A percentile compares a stretch with the other conserved stretches of the same genome.
Evolutionary conservation across 2,797 vertebrate species (phyloP).

Genomic region (Rhabdomys pumilio): DNA sequence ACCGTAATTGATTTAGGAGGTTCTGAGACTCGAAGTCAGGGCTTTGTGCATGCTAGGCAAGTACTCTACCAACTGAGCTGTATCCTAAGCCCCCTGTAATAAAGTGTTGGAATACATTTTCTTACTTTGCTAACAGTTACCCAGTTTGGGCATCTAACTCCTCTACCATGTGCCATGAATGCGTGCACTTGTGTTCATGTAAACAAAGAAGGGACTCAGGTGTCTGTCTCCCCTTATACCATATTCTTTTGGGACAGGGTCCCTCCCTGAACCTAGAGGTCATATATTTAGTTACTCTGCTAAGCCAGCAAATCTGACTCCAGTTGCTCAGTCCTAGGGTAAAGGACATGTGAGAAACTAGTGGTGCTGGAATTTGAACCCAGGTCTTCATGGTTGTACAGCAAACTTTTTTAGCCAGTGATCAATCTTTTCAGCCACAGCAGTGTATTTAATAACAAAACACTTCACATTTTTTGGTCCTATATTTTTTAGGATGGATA

Average conservation of each 20-base stretch:
- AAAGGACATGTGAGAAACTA: not conserved
- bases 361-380: not conserved
- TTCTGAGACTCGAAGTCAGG: not conserved
- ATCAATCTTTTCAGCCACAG: not conserved
- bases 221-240: not conserved
- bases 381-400: not conserved
- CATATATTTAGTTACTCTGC: not conserved
- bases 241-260: not conserved
- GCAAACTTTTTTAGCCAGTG: not conserved
- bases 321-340: not conserved
- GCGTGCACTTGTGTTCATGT: not conserved
- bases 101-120: not conserved
- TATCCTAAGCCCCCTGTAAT: not conserved
- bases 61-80: not conserved
- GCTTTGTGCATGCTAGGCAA: not conserved
- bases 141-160: not conserved
- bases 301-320: not conserved
- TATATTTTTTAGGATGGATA: not conserved
- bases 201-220: not conserved
- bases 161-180: not conserved
- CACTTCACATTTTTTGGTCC: not conserved
- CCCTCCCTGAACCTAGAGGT: not conserved
- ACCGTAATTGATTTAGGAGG: not conserved
- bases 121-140: constrained; percentile 47
- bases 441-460: not conserved